Percentiles rank a stretch among this genome's conserved stretches.
These are phyloP conservation scores for Meloidogyne chitwoodi DNA, from an alignment of 1,140 invertebrate genomes.

Conservation along the genomic window DNA sequence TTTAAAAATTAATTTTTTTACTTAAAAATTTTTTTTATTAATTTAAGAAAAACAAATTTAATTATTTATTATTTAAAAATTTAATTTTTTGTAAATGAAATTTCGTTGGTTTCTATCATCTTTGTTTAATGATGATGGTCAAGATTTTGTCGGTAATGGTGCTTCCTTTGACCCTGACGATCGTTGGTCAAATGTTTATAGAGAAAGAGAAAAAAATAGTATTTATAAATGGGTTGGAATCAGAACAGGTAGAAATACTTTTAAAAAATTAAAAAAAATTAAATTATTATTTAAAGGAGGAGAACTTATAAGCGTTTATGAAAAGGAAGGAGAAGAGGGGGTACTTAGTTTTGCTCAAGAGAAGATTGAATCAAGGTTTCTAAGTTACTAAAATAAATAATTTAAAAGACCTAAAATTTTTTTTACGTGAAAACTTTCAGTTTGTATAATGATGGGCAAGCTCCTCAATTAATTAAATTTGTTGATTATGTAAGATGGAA, in stretches of 20 bases:
- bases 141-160: neutral
- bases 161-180: slow-evolving; percentile 59
- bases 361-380: slow-evolving; percentile 73
- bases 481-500: slow-evolving; percentile 82
- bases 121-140: neutral
- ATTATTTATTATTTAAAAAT: too few species aligned
- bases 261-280: neutral
- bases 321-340: slow-evolving; percentile 66
- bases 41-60: too few species aligned
- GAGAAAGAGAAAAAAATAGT: slow-evolving; percentile 62
- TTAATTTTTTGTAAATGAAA: neutral
- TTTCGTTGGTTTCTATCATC: neutral
- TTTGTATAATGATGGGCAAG: slow-evolving; percentile 80
- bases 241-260: slow-evolving; percentile 50
- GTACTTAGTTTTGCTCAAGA: slow-evolving; percentile 80
- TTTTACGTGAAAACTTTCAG: neutral
- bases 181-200: slow-evolving; percentile 64
- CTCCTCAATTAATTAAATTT: slow-evolving; percentile 75
- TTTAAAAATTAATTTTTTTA: too few species aligned
- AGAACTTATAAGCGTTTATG: slow-evolving; percentile 70
- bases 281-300: slow-evolving; percentile 61
- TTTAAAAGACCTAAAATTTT: too few species aligned
- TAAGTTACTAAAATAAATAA: neutral
- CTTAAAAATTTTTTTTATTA: too few species aligned
- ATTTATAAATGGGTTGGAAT: slow-evolving; percentile 63